A percentile compares a stretch with the other conserved stretches of the same genome.
Conservation (phyloP, 2,888 invertebrate species). For the Hermaeophaga mercurialis region DNA sequence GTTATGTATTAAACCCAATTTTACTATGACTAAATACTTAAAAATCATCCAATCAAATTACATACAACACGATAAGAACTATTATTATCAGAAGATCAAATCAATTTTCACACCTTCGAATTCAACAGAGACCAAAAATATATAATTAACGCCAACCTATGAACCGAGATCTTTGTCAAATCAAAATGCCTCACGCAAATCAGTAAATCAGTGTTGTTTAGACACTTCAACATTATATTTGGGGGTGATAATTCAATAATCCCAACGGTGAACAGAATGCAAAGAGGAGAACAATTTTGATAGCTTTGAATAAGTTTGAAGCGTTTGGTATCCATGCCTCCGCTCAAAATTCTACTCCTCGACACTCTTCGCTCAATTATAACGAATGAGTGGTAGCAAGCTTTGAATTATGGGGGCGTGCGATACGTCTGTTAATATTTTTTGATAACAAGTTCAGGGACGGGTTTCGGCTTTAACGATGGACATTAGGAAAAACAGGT, state of each 20-base stretch:
- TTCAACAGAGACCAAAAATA: conserved; percentile 15
- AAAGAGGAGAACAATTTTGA: conserved; percentile 43
- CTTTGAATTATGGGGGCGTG: conserved; percentile 51
- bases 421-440: conserved; percentile 51
- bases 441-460: conserved; percentile 47
- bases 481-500: no score
- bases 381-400: conserved; percentile 54
- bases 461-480: no score
- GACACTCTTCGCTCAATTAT: conserved; percentile 51
- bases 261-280: conserved; percentile 39
- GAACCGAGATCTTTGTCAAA: conserved; percentile 51
- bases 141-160: conserved; percentile 39
- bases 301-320: conserved; percentile 13
- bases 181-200: conserved; percentile 47
- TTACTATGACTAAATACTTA: no score
- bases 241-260: conserved; percentile 55
- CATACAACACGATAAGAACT: background rate
- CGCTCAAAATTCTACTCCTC: conserved; percentile 42
- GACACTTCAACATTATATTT: conserved; percentile 53
- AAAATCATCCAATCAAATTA: background rate
- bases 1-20: no score
- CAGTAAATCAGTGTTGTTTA: conserved; percentile 52
- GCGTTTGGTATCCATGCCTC: conserved; percentile 3
- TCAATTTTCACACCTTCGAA: conserved; percentile 3
- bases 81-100: conserved; percentile 2